phyloP scores from a whole-genome alignment of 2,113 vertebrate species.

The Eclectus roratus region DNA sequence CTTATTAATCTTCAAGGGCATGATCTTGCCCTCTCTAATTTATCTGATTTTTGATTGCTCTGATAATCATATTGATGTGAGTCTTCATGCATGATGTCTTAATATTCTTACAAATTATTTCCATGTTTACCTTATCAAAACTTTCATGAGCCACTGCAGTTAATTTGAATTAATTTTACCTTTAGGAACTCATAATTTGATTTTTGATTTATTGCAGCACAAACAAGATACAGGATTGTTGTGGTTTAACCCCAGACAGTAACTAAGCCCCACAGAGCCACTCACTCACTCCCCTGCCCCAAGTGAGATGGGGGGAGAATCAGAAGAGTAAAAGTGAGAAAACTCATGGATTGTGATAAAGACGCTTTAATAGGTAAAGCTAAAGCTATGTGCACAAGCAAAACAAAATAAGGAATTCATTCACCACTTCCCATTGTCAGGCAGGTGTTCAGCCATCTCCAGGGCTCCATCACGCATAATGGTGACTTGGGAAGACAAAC shows the following conservation, averaged over 20 bases:
- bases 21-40: background rate
- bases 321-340: background rate
- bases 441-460: background rate
- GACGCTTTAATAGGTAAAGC: background rate
- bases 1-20: background rate
- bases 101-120: background rate
- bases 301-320: background rate
- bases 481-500: too few relatives aligned
- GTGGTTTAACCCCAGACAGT: background rate
- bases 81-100: background rate
- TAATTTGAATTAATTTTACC: background rate
- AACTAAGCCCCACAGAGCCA: background rate
- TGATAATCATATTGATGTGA: background rate
- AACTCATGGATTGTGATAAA: background rate
- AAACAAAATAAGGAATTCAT: background rate
- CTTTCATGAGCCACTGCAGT: background rate
- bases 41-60: background rate
- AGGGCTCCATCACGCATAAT: too few relatives aligned
- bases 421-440: background rate
- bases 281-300: background rate
- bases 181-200: background rate
- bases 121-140: background rate
- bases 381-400: background rate
- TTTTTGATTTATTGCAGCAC: background rate
- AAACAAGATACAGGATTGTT: background rate